Evolutionary conservation across 2,797 vertebrate species (phyloP).

Genomic region (Argya squamiceps): DNA sequence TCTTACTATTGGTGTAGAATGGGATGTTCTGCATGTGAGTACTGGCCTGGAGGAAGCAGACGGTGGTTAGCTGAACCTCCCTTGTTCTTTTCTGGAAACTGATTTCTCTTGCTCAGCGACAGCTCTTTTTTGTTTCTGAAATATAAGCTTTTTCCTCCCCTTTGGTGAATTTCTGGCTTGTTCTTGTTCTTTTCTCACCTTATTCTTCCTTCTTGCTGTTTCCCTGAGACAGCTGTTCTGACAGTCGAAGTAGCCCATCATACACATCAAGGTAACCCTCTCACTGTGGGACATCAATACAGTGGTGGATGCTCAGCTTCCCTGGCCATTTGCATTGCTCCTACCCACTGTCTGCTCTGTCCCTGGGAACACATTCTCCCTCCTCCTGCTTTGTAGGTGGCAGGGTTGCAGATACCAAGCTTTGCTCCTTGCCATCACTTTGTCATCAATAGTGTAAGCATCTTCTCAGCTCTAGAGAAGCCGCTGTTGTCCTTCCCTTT

Average conservation of each 20-base stretch:
- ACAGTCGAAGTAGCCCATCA: background rate
- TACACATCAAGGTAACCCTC: background rate
- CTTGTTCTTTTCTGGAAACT: background rate
- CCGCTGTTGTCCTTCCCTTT: background rate
- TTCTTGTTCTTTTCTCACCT: background rate
- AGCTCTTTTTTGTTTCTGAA: background rate
- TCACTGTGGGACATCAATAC: background rate
- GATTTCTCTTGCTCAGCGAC: background rate
- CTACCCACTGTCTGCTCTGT: background rate
- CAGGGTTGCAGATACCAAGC: background rate
- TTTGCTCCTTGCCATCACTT: background rate
- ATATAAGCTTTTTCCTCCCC: accelerated
- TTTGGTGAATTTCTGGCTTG: background rate
- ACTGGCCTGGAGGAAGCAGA: background rate
- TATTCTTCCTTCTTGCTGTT: background rate
- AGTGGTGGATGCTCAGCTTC: background rate
- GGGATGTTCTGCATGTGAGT: background rate
- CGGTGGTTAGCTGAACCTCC: background rate
- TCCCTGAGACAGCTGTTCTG: background rate
- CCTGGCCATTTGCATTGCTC: background rate
- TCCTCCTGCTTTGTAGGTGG: background rate
- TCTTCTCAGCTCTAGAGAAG: background rate
- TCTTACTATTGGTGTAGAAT: background rate
- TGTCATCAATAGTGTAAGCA: background rate
- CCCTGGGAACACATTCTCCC: background rate